A percentile compares a stretch with the other conserved stretches of the same genome.
Evolutionary conservation across 2,888 invertebrate genomes (phyloP).

Genomic region (Meta bourneti): DNA sequence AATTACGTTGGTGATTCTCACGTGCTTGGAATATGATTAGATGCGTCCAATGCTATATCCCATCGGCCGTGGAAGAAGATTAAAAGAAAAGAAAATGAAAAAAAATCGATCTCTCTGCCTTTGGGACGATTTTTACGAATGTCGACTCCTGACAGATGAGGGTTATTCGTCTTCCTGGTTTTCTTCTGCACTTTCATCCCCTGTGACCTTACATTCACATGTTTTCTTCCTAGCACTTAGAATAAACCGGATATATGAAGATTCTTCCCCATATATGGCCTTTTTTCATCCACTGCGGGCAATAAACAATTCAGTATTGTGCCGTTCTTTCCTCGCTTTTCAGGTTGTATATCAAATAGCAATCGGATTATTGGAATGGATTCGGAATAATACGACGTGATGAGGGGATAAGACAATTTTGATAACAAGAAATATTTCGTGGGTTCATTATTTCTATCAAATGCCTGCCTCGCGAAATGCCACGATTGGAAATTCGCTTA

Average conservation of each 20-base stretch:
- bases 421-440: too few relatives aligned
- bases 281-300: conserved; percentile 1
- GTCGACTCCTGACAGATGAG: conserved; percentile 61
- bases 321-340: not conserved
- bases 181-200: conserved; percentile 21
- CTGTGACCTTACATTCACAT: conserved; percentile 48
- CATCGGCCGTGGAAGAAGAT: conserved; percentile 31
- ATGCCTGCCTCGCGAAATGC: too few relatives aligned
- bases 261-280: not conserved
- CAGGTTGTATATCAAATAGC: not conserved
- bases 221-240: conserved; percentile 28
- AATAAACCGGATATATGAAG: conserved; percentile 5
- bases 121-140: conserved; percentile 54
- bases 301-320: not conserved
- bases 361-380: conserved; percentile 1
- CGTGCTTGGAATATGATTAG: conserved; percentile 44
- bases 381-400: not conserved
- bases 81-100: conserved; percentile 26
- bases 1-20: conserved; percentile 33
- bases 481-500: too few relatives aligned
- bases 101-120: conserved; percentile 22
- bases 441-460: too few relatives aligned
- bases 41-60: conserved; percentile 14
- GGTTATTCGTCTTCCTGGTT: conserved; percentile 45
- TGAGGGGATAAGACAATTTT: not conserved